A percentile compares a stretch with the other conserved stretches of the same genome.
phyloP scores from a whole-genome alignment of 2,888 invertebrate genomes.

The Marasmarcha lunaedactyla region DNA sequence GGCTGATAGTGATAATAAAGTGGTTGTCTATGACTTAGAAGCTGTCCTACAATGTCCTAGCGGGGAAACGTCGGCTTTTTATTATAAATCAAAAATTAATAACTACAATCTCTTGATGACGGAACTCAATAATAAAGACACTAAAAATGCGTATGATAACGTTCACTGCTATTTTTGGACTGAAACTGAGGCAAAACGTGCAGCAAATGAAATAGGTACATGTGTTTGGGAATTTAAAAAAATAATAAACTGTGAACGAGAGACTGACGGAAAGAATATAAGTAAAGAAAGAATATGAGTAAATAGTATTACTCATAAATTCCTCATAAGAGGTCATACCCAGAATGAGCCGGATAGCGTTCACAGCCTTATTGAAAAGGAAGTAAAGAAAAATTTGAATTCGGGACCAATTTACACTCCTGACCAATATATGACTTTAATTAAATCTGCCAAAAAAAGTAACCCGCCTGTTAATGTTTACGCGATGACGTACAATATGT shows the following conservation, averaged over 20 bases:
- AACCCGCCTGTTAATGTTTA: constrained; percentile 2
- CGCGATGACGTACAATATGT: constrained; percentile 2
- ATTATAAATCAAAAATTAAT: constrained; percentile 10
- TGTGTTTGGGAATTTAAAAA: too few relatives aligned
- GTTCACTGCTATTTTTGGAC: constrained; percentile 9
- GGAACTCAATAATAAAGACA: constrained; percentile 3
- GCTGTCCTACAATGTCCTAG: constrained; percentile 11
- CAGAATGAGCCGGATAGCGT: constrained; percentile 25
- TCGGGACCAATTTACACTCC: constrained; percentile 19
- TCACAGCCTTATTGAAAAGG: constrained; percentile 22
- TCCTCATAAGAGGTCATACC: constrained; percentile 20
- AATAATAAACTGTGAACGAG: too few relatives aligned
- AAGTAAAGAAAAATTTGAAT: constrained; percentile 18
- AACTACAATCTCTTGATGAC: constrained; percentile 10
- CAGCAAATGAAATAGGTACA: too few relatives aligned
- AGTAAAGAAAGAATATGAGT: too few relatives aligned
- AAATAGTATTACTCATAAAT: constrained; percentile 22
- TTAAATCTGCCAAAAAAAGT: constrained; percentile 4
- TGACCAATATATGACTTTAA: constrained; percentile 9
- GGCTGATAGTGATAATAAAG: constrained; percentile 1
- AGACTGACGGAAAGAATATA: too few relatives aligned
- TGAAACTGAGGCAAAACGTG: too few relatives aligned
- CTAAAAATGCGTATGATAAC: constrained; percentile 3
- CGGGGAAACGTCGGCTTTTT: constrained; percentile 9
- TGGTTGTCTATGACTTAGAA: constrained; percentile 8